Evolutionary conservation across 2,797 vertebrate species (phyloP).

Genomic region (Bradypus variegatus): DNA sequence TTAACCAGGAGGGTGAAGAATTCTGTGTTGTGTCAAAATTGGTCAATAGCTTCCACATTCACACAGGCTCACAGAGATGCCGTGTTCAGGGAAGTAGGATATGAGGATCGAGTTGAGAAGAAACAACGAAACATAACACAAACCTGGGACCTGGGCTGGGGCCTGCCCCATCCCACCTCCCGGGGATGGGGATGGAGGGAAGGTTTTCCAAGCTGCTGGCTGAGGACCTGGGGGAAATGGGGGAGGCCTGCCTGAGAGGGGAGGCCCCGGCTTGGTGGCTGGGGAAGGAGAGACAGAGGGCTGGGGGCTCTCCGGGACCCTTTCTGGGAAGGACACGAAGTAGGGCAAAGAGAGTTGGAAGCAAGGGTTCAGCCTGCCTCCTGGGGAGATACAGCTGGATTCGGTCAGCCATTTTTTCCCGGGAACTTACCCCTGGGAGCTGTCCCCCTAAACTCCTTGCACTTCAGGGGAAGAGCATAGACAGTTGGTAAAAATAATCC

Average conservation of each 20-base stretch:
- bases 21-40: conserved; percentile 37
- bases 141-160: background rate
- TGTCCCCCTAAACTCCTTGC: accelerated
- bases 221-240: background rate
- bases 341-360: background rate
- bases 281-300: background rate
- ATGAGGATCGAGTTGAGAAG: background rate
- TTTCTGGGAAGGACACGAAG: background rate
- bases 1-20: background rate
- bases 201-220: background rate
- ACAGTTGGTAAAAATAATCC: background rate
- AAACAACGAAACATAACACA: background rate
- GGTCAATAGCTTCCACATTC: conserved; percentile 32
- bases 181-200: background rate
- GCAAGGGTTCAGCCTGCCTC: background rate
- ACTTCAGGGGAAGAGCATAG: background rate
- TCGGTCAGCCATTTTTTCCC: background rate
- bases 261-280: background rate
- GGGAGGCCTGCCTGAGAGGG: background rate
- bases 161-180: background rate
- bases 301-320: background rate
- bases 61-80: conserved; percentile 37
- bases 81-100: background rate
- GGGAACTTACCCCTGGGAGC: background rate
- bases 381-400: background rate